These are phyloP conservation scores for Atherix ibis DNA, from an alignment of 2,888 invertebrate genomes.

Conservation along the genomic window DNA sequence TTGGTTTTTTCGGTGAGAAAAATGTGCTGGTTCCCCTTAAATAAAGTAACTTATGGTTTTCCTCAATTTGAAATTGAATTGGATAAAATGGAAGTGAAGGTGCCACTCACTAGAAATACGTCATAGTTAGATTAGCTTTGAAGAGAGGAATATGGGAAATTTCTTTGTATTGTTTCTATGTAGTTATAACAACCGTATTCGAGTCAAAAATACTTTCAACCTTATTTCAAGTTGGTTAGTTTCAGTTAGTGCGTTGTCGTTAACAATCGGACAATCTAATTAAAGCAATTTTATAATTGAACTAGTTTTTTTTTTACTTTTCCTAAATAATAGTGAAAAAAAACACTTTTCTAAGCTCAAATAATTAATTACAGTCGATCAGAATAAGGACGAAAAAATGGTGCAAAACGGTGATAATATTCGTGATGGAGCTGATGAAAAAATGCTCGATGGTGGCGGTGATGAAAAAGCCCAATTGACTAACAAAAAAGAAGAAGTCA, in stretches of 20 bases:
- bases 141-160: no score
- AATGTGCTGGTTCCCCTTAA: no score
- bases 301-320: neutral
- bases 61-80: no score
- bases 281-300: neutral
- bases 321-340: neutral
- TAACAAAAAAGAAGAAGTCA: constrained; percentile 52
- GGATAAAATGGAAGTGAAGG: no score
- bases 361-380: constrained; percentile 1
- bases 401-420: constrained; percentile 32
- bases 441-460: constrained; percentile 42
- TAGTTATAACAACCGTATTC: no score
- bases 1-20: no score
- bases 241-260: neutral
- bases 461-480: constrained; percentile 43
- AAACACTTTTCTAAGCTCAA: neutral
- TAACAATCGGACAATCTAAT: neutral
- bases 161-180: no score
- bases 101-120: no score
- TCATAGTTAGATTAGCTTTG: no score
- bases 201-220: no score
- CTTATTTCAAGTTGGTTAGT: neutral
- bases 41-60: no score
- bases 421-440: constrained; percentile 54
- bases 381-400: constrained; percentile 22